These are phyloP conservation scores for Xanthia togata DNA, from an alignment of 2,888 invertebrate genomes.

Conservation along the genomic window DNA sequence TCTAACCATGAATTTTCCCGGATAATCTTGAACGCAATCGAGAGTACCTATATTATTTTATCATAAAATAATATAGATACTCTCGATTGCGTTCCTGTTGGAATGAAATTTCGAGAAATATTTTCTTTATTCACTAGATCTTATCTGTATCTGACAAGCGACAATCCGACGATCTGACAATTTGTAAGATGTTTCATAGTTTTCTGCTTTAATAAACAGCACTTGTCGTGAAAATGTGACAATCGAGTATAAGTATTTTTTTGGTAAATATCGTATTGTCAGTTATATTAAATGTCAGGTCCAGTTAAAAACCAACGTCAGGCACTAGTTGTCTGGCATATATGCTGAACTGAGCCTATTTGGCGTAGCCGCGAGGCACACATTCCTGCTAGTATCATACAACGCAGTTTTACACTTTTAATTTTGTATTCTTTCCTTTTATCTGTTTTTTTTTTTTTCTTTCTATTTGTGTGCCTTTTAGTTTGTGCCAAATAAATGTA, in stretches of 20 bases:
- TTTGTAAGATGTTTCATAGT: not conserved
- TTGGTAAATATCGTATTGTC: not conserved
- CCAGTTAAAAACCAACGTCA: too few relatives aligned
- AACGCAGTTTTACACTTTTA: too few relatives aligned
- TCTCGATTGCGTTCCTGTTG: not conserved
- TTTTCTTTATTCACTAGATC: constrained; percentile 11
- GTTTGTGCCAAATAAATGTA: too few relatives aligned
- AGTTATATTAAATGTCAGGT: too few relatives aligned
- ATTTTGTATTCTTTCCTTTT: too few relatives aligned
- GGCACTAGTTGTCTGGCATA: too few relatives aligned
- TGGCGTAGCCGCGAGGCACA: too few relatives aligned
- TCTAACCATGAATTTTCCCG: constrained; percentile 39
- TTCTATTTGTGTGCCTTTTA: too few relatives aligned
- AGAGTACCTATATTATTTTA: too few relatives aligned
- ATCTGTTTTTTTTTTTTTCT: too few relatives aligned
- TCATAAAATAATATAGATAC: constrained; percentile 33
- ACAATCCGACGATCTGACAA: not conserved
- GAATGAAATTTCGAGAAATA: not conserved
- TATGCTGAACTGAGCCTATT: too few relatives aligned
- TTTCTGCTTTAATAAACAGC: not conserved
- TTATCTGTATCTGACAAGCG: not conserved
- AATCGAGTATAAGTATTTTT: not conserved
- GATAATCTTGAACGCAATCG: constrained; percentile 39
- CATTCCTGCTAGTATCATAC: too few relatives aligned
- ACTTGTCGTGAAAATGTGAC: not conserved